These are phyloP conservation scores for Agrochola circellaris DNA, from an alignment of 2,888 invertebrate species.

Conservation along the genomic window DNA sequence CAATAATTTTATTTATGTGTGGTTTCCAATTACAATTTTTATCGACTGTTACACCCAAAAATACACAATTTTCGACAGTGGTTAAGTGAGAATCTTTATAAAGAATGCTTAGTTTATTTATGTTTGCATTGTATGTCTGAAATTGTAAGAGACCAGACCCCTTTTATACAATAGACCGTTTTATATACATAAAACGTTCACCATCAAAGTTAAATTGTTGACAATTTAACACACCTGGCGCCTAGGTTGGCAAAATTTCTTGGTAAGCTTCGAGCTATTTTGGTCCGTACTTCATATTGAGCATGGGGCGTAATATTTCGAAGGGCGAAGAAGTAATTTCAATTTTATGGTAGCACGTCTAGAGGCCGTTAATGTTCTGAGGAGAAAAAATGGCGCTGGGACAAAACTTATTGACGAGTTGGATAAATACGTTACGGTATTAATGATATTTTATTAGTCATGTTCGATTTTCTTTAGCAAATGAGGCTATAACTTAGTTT, in stretches of 20 bases:
- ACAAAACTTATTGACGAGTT: no score
- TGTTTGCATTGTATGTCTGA: no score
- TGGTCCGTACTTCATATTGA: conserved; percentile 29
- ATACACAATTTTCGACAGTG: no score
- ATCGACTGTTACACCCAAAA: no score
- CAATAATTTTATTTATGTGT: no score
- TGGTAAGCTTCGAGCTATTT: conserved; percentile 34
- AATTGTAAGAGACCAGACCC: background rate
- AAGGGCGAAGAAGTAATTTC: conserved; percentile 19
- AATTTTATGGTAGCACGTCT: conserved; percentile 24
- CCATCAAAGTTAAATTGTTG: conserved; percentile 34
- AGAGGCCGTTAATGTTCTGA: background rate
- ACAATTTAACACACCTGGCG: conserved; percentile 46
- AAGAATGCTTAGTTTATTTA: no score
- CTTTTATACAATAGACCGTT: no score
- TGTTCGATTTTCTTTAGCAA: background rate
- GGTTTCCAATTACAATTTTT: no score
- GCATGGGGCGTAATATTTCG: conserved; percentile 23
- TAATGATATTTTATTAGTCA: background rate
- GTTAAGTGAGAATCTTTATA: no score
- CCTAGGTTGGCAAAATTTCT: conserved; percentile 26
- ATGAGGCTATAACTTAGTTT: background rate
- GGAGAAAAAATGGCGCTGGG: background rate
- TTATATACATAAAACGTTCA: conserved; percentile 13
- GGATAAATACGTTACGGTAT: background rate